Evolutionary conservation across 2,797 vertebrate genomes (phyloP), one percentile per base, ranked within the genome.

Genomic region (Synaphobranchus kaupii): DNA sequence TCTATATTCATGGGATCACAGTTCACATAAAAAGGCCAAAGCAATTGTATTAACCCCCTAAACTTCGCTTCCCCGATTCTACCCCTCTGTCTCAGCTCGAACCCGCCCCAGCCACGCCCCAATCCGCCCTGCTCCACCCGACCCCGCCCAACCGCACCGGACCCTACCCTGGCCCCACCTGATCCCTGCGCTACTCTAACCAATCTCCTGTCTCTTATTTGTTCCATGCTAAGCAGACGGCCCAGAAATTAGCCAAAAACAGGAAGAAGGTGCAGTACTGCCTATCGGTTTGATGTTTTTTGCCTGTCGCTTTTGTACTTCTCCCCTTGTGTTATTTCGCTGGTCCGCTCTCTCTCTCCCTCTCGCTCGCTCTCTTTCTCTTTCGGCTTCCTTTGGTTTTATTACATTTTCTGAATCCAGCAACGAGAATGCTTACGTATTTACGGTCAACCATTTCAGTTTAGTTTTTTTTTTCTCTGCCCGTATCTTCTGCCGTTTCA

Each of bases 181-280:
- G 17, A n/a, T 1, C 68, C 68, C 63, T 39, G 56, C 92, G 94
- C 92, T 95, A 91, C 90, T 95, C 96, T 98, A 98, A 98, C 96
- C 94, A 88, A 97, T 97, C 95, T 97, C 96, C 97, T 97, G 92
- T 98, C 96, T 97, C 93, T 97, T 28, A 95, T 98, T 97, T 98
- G 94, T 97, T 97, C 94, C 96, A 97, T 96, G 97, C 95, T 96
- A 96, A 96, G 95, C 98, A 99, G 98, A 98, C 97, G 96, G 98
- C 98, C 96, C 98, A 99, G 97, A 99, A 99, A 98, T 96, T 98
- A 96, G 97, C 97, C 96, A 98, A 98, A 97, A 98, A 96, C 98
- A 98, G 95, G 94, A 98, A 98, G 96, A 98, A 99, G 98, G 98
- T 99, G 97, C 97, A 97, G 97, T 98, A 97, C 94, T 95, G 28